Percentiles rank a stretch among this genome's conserved stretches.
These are phyloP conservation scores for Acinonyx jubatus DNA, from an alignment of 2,113 vertebrate species.

Conservation along the genomic window DNA sequence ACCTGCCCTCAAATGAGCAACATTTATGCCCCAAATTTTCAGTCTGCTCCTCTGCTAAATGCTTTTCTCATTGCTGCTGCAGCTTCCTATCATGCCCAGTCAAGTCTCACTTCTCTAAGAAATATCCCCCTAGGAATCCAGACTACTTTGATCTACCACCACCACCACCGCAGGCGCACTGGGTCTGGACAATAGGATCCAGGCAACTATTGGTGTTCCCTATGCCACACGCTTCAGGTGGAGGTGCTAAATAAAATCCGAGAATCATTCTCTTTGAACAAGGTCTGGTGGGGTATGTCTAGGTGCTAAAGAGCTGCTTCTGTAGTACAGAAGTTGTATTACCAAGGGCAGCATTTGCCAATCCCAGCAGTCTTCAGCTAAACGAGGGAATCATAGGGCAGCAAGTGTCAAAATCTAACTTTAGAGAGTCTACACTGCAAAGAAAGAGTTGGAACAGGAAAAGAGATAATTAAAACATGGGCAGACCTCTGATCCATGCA, in stretches of 20 bases:
- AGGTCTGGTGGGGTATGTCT: background rate
- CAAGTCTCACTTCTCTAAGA: background rate
- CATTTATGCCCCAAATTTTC: background rate
- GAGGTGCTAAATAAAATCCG: background rate
- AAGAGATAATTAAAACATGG: background rate
- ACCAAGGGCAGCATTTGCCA: background rate
- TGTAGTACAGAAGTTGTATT: background rate
- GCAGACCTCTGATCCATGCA: background rate
- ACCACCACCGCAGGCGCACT: background rate
- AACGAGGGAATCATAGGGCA: background rate
- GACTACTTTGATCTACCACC: background rate
- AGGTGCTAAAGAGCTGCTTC: background rate
- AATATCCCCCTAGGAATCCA: background rate
- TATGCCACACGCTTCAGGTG: fast-evolving
- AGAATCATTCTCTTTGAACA: background rate
- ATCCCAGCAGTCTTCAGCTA: background rate
- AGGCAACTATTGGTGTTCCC: background rate
- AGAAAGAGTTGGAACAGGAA: background rate
- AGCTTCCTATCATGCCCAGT: background rate
- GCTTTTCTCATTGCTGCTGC: background rate
- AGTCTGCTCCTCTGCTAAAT: background rate
- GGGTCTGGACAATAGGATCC: background rate
- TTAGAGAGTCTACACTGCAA: background rate
- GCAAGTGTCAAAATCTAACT: background rate
- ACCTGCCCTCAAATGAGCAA: background rate